phyloP scores from a whole-genome alignment of 2,797 vertebrate species.

The Adrianichthys oophorus region DNA sequence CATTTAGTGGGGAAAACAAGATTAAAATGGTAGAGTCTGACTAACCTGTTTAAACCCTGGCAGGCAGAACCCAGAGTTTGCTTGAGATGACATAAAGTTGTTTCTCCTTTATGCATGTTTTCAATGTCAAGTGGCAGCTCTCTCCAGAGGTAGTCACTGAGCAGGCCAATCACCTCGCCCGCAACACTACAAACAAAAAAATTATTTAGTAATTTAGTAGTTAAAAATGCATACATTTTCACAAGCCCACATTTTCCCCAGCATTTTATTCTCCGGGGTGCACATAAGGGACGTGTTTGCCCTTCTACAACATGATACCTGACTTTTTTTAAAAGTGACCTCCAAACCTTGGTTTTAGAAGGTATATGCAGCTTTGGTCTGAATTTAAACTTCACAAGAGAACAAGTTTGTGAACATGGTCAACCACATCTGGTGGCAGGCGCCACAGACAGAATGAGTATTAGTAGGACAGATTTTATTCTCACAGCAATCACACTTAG shows the following conservation, averaged over 20 bases:
- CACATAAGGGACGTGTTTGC: no score
- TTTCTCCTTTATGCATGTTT: conserved; percentile 75
- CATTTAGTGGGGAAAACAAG: no score
- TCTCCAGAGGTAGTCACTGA: conserved; percentile 79
- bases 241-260: no score
- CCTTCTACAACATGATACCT: no score
- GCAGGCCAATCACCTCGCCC: conserved; percentile 69
- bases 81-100: conserved; percentile 74
- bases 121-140: conserved; percentile 81
- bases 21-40: neutral
- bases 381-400: neutral
- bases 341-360: no score
- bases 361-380: neutral
- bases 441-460: neutral
- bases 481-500: neutral
- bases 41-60: conserved; percentile 78
- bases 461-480: conserved; percentile 12
- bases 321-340: no score
- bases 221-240: no score
- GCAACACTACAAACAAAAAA: conserved; percentile 58
- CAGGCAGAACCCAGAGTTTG: conserved; percentile 71
- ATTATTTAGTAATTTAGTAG: no score
- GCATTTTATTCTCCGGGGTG: no score
- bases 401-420: neutral
- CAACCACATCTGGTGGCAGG: neutral